Evolutionary conservation across 1,140 invertebrate genomes (phyloP).

Genomic region (Drosophila tani): DNA sequence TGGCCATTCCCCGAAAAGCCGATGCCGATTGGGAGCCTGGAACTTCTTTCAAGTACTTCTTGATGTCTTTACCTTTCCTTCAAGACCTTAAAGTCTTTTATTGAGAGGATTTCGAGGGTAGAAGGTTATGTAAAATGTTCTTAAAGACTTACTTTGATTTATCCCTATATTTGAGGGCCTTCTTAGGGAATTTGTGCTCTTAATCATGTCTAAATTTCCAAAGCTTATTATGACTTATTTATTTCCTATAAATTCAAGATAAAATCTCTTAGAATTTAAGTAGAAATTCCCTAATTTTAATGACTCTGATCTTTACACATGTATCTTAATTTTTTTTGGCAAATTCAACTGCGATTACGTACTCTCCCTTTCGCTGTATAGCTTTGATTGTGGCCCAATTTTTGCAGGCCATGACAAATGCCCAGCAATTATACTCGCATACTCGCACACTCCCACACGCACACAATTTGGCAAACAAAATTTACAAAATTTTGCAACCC

Average conservation of each 20-base stretch:
- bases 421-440: conserved; percentile 44
- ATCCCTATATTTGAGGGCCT: too few species aligned
- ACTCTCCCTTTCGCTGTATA: conserved; percentile 23
- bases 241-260: too few species aligned
- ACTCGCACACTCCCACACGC: background rate
- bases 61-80: too few species aligned
- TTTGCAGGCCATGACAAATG: conserved; percentile 43
- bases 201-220: too few species aligned
- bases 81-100: too few species aligned
- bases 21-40: background rate
- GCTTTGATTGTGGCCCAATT: conserved; percentile 32
- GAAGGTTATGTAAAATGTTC: too few species aligned
- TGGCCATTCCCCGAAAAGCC: too few species aligned
- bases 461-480: conserved; percentile 43
- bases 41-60: too few species aligned
- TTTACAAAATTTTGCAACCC: conserved; percentile 58
- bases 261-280: background rate
- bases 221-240: too few species aligned
- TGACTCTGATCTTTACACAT: background rate
- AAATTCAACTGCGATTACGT: conserved; percentile 2
- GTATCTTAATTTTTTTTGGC: background rate
- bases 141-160: too few species aligned
- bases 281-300: background rate
- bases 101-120: too few species aligned
- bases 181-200: too few species aligned